Conservation (phyloP, 2,113 vertebrate genomes). For the Chloroceryle aenea region DNA sequence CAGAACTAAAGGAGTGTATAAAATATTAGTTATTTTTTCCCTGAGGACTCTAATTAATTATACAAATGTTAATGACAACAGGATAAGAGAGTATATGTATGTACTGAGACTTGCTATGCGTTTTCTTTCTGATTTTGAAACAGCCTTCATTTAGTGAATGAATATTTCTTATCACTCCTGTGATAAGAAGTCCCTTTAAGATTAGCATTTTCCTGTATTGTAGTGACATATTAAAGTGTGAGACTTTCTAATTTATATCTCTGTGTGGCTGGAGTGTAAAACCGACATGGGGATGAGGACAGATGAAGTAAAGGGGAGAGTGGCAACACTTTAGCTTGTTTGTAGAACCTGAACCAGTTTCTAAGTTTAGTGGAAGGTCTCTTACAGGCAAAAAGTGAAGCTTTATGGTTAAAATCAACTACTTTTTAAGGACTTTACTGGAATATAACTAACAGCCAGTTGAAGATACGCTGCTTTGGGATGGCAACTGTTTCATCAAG, state of each 20-base stretch:
- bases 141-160: background rate
- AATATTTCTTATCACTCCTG: background rate
- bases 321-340: background rate
- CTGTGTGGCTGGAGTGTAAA: background rate
- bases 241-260: background rate
- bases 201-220: background rate
- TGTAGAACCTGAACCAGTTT: background rate
- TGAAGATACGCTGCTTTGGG: constrained; percentile 43
- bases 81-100: background rate
- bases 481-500: constrained; percentile 39
- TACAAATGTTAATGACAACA: constrained; percentile 32
- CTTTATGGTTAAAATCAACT: constrained; percentile 45
- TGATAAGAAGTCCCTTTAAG: background rate
- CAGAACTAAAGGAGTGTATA: constrained; percentile 20
- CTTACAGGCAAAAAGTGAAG: background rate
- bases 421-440: constrained; percentile 13
- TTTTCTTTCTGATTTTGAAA: constrained; percentile 12
- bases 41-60: constrained; percentile 50
- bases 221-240: background rate
- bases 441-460: constrained; percentile 48
- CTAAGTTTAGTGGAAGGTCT: background rate
- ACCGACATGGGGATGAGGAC: background rate
- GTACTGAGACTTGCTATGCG: background rate
- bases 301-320: background rate
- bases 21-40: constrained; percentile 25